Conservation (phyloP, 2,113 vertebrate genomes). For the Lampris incognitus region DNA sequence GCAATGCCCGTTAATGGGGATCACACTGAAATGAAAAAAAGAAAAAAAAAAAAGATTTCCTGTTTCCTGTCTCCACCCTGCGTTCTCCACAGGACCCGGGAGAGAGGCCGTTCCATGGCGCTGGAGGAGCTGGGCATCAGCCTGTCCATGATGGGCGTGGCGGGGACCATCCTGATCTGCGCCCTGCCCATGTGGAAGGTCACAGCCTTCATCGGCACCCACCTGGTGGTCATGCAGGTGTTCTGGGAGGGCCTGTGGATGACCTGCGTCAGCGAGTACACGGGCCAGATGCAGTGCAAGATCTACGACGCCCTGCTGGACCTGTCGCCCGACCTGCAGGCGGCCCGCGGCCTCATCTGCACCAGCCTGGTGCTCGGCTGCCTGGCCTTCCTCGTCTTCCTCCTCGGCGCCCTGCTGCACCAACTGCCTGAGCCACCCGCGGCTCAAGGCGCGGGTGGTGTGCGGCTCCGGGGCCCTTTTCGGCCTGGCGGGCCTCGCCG, state of each 20-base stretch:
- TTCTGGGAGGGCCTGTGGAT: conserved; percentile 93
- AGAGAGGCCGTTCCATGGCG: conserved; percentile 67
- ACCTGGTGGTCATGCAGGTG: conserved; percentile 88
- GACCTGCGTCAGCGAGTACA: conserved; percentile 87
- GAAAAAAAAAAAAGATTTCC: not conserved
- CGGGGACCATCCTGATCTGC: conserved; percentile 87
- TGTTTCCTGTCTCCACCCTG: not conserved
- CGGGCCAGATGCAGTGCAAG: conserved; percentile 91
- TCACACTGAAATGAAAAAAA: not conserved
- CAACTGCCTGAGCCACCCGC: conserved; percentile 80
- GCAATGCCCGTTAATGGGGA: not conserved
- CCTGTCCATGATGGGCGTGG: conserved; percentile 81
- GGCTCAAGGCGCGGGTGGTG: conserved; percentile 79
- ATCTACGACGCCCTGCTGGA: conserved; percentile 87
- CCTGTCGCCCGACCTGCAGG: conserved; percentile 85
- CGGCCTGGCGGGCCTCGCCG: conserved; percentile 77
- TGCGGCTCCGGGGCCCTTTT: conserved; percentile 79
- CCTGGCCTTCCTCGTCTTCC: conserved; percentile 81
- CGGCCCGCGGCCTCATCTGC: conserved; percentile 83
- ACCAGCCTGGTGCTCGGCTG: conserved; percentile 82
- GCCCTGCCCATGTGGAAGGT: conserved; percentile 91
- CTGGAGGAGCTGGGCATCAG: conserved; percentile 85
- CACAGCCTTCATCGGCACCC: conserved; percentile 87
- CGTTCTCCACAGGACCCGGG: conserved; percentile 24
- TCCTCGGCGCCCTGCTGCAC: conserved; percentile 84